A percentile compares a stretch with the other conserved stretches of the same genome.
Conservation (phyloP, 1,140 invertebrate species). For the Metaphire vulgaris region DNA sequence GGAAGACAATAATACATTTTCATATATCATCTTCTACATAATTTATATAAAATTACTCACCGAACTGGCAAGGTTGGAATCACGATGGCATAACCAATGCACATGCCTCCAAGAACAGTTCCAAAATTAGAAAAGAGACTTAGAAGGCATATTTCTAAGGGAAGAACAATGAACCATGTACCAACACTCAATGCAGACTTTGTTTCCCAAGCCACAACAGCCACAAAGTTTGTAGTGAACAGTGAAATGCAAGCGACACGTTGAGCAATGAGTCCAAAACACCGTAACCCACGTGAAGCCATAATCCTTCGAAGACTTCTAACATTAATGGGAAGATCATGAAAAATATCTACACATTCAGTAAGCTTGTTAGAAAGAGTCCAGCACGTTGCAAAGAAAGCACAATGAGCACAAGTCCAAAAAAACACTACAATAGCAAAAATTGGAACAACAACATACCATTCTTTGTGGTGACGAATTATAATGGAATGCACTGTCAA, state of each 20-base stretch:
- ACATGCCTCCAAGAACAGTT: slow-evolving; percentile 45
- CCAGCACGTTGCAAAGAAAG: slow-evolving; percentile 43
- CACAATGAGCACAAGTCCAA: slow-evolving; percentile 44
- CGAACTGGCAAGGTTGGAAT: slow-evolving; percentile 42
- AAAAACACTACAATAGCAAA: slow-evolving; percentile 38
- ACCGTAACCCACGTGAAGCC: slow-evolving; percentile 47
- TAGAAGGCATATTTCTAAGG: slow-evolving; percentile 41
- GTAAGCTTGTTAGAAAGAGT: slow-evolving; percentile 46
- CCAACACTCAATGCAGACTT: slow-evolving; percentile 41
- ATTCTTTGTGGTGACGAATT: slow-evolving; percentile 46
- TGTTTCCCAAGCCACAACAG: slow-evolving; percentile 44
- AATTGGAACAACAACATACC: slow-evolving; percentile 47
- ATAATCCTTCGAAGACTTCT: slow-evolving; percentile 44
- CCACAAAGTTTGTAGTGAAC: slow-evolving; percentile 38
- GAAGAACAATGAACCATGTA: slow-evolving; percentile 40
- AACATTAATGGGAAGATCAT: slow-evolving; percentile 35
- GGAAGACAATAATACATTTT: too few species aligned
- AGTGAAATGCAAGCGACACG: slow-evolving; percentile 41
- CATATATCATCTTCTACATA: too few species aligned
- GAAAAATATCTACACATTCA: slow-evolving; percentile 41
- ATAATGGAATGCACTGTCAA: slow-evolving; percentile 35
- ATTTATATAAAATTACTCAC: too few species aligned
- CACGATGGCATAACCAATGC: slow-evolving; percentile 48
- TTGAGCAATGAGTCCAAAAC: slow-evolving; percentile 47
- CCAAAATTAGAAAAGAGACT: slow-evolving; percentile 46